Evolutionary conservation across 2,797 vertebrate genomes (phyloP).

Genomic region (Dicrostonyx torquatus): DNA sequence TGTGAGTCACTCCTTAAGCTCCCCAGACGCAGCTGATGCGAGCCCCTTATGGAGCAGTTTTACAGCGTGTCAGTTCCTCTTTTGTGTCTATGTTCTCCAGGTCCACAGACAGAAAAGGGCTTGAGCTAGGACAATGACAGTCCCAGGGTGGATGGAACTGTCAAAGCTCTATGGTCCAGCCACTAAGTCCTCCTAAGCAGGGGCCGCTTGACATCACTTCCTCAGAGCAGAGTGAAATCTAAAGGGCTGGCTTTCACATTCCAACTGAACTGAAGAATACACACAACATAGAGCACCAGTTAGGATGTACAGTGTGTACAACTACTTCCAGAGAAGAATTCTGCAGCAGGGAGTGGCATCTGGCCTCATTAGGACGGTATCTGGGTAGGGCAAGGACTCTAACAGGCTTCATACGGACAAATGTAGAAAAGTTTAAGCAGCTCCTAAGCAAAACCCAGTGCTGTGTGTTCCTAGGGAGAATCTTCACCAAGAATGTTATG

Average conservation of each 20-base stretch:
- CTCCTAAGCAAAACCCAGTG: neutral
- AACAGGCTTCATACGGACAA: neutral
- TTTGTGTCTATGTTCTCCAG: neutral
- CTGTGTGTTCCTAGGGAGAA: neutral
- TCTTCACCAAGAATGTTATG: neutral
- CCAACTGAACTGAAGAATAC: neutral
- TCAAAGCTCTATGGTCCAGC: neutral
- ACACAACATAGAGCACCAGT: neutral
- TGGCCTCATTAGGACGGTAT: neutral
- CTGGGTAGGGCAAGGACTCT: neutral
- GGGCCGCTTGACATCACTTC: neutral
- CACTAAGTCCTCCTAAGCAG: neutral
- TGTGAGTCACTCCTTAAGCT: neutral
- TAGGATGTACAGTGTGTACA: neutral
- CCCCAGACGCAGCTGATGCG: fast-evolving
- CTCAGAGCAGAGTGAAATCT: neutral
- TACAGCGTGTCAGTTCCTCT: neutral
- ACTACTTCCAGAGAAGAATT: neutral
- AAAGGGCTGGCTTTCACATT: neutral
- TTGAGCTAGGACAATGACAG: neutral
- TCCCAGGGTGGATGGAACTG: neutral
- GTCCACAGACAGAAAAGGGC: neutral
- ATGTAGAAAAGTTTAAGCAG: neutral
- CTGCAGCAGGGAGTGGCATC: neutral
- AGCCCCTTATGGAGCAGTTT: neutral